phyloP scores from a whole-genome alignment of 2,113 vertebrate genomes.

The Nansenia antarctica region DNA sequence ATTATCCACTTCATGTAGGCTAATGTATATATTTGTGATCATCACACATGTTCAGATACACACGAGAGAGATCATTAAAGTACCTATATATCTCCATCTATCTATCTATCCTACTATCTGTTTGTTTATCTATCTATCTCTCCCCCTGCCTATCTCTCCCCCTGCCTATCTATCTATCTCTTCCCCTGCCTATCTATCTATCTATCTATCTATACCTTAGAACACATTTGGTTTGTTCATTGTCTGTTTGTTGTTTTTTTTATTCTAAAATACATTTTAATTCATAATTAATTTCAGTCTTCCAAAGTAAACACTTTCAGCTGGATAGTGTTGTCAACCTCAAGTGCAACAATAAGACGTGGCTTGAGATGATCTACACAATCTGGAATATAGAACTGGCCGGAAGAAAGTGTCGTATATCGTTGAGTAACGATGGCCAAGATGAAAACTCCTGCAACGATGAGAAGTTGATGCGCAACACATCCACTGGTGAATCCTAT shows the following conservation, averaged over 20 bases:
- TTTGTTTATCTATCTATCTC: too few species aligned
- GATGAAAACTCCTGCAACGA: conserved; percentile 41
- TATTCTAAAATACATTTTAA: too few species aligned
- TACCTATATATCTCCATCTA: too few species aligned
- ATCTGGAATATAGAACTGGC: conserved; percentile 54
- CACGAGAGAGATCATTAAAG: too few species aligned
- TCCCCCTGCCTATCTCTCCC: not conserved
- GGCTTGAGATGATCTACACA: conserved; percentile 49
- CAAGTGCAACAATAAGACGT: conserved; percentile 49
- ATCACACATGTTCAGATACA: too few species aligned
- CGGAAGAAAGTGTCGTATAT: conserved; percentile 25
- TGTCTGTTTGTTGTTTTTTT: too few species aligned
- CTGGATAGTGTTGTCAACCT: conserved; percentile 44
- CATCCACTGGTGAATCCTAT: conserved; percentile 17
- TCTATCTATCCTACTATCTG: too few species aligned
- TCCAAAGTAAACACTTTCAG: conserved; percentile 19
- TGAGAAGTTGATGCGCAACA: conserved; percentile 48
- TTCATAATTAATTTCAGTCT: conserved; percentile 38
- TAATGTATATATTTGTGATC: too few species aligned
- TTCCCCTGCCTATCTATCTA: too few species aligned
- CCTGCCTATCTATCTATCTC: not conserved
- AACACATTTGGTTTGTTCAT: too few species aligned
- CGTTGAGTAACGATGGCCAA: rapidly evolving
- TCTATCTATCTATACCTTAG: too few species aligned
- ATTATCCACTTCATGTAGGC: too few species aligned